These are phyloP conservation scores for Amblyjoppa fuscipennis DNA, from an alignment of 2,888 invertebrate species.

Conservation along the genomic window DNA sequence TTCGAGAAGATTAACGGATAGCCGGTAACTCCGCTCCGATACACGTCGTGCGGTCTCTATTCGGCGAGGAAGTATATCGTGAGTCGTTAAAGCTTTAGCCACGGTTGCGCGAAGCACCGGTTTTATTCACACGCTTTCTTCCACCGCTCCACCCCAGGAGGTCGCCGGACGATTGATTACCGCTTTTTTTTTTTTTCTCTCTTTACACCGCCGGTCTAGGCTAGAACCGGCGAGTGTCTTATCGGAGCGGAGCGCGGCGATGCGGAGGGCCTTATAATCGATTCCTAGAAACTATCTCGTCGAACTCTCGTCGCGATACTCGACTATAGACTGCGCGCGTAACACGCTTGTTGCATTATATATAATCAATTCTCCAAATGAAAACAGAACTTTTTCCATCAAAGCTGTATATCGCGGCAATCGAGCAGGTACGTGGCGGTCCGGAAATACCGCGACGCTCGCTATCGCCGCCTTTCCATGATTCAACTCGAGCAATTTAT, in stretches of 20 bases:
- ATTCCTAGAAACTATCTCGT: conserved; percentile 31
- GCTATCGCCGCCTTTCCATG: conserved; percentile 3
- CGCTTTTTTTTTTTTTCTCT: conserved; percentile 24
- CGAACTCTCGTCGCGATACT: neutral
- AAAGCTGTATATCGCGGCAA: too few species aligned
- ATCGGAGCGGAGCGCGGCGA: neutral
- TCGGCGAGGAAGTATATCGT: conserved; percentile 27
- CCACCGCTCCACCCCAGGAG: conserved; percentile 39
- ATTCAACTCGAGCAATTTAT: neutral
- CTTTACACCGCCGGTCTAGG: neutral
- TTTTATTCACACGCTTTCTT: conserved; percentile 63
- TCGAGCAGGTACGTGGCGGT: too few species aligned
- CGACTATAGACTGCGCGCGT: too few species aligned
- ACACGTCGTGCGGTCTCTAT: conserved; percentile 26
- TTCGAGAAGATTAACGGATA: conserved; percentile 60
- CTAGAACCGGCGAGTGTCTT: conserved; percentile 20
- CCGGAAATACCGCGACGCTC: neutral
- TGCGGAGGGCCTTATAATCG: conserved; percentile 28
- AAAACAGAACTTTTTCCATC: conserved; percentile 26
- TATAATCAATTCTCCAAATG: neutral
- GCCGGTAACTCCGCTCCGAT: conserved; percentile 14
- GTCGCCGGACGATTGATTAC: conserved; percentile 59
- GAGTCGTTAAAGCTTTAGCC: conserved; percentile 56
- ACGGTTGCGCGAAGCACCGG: conserved; percentile 57
- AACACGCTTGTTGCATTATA: conserved; percentile 2